Conservation (phyloP, 2,113 vertebrate species). For the Motacilla alba region DNA sequence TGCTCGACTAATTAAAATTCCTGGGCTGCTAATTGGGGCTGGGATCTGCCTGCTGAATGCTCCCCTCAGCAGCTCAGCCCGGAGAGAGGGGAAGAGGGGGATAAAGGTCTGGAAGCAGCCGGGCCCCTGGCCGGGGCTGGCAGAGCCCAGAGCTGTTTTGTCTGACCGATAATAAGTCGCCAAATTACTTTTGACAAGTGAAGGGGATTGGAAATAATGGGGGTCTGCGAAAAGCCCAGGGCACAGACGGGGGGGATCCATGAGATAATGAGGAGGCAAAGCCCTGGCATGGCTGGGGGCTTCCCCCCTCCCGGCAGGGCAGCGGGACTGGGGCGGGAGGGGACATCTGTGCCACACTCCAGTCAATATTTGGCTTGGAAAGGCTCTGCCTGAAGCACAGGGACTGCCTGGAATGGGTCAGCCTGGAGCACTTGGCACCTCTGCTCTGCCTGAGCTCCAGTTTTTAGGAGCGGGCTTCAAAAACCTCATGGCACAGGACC, state of each 20-base stretch:
- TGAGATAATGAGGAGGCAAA: conserved; percentile 72
- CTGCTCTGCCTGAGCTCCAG: rapidly evolving
- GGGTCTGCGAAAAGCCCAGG: conserved; percentile 51
- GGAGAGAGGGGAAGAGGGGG: not conserved
- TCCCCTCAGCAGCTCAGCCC: not conserved
- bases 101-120: not conserved
- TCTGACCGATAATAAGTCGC: not conserved
- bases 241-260: conserved; percentile 15
- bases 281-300: not conserved
- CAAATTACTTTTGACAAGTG: conserved; percentile 74
- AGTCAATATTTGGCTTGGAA: not conserved
- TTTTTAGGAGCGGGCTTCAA: not conserved
- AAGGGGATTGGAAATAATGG: conserved; percentile 72
- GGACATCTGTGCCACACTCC: rapidly evolving
- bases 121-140: not conserved
- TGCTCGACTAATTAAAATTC: conserved; percentile 73
- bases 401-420: not conserved
- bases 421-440: not conserved
- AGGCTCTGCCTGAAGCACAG: not conserved
- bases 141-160: conserved; percentile 14
- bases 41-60: not conserved
- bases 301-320: not conserved
- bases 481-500: not conserved
- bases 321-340: rapidly evolving
- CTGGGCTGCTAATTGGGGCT: conserved; percentile 66